These are phyloP conservation scores for Psix sp. DNA, from an alignment of 1,140 invertebrate genomes.

Conservation along the genomic window DNA sequence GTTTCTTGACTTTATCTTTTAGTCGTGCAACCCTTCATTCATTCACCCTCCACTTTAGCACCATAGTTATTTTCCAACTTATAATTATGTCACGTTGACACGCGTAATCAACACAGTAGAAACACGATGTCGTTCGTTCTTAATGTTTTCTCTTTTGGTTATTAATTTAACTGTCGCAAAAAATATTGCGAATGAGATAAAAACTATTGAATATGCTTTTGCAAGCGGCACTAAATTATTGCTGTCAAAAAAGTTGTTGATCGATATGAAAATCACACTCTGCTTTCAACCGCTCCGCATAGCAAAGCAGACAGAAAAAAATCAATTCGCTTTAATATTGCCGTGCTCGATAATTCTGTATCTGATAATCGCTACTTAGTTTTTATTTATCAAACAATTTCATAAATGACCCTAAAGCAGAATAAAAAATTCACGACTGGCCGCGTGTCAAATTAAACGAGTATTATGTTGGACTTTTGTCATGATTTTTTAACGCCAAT, in stretches of 20 bases:
- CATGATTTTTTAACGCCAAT: background rate
- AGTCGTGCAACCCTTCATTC: background rate
- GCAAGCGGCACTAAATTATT: conserved; percentile 6
- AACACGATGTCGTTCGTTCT: conserved; percentile 19
- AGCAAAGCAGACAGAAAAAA: too few relatives aligned
- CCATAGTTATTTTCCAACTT: conserved; percentile 33
- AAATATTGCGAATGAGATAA: conserved; percentile 18
- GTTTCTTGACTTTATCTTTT: conserved; percentile 54
- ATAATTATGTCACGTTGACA: conserved; percentile 41
- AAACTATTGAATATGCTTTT: conserved; percentile 18
- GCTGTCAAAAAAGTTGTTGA: conserved; percentile 16
- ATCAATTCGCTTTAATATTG: conserved; percentile 45
- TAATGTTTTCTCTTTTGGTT: conserved; percentile 15
- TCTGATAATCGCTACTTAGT: conserved; percentile 6
- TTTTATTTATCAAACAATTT: conserved; percentile 36
- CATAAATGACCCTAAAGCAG: conserved; percentile 19
- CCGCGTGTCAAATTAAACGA: conserved; percentile 15
- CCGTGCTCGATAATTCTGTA: conserved; percentile 37
- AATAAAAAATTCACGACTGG: conserved; percentile 17
- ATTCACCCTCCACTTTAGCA: conserved; percentile 4
- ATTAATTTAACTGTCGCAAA: conserved; percentile 23
- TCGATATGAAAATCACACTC: conserved; percentile 19
- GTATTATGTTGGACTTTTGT: background rate
- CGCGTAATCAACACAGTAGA: conserved; percentile 44
- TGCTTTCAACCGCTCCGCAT: conserved; percentile 11